Evolutionary conservation across 1,140 invertebrate species (phyloP).

Genomic region (Dreissena rostriformis): DNA sequence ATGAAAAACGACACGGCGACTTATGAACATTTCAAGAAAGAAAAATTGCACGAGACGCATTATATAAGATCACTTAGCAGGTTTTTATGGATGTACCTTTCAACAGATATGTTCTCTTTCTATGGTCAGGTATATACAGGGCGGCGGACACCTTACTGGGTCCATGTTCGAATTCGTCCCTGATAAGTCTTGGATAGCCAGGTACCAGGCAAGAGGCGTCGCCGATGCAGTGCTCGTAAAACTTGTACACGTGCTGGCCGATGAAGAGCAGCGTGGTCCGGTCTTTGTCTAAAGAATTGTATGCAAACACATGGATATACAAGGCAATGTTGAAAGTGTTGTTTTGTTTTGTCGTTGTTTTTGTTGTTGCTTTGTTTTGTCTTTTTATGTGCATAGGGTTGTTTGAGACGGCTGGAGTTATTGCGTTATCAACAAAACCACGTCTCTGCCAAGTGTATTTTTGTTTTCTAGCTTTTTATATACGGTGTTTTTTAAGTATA

Average conservation of each 20-base stretch:
- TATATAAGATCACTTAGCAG: no score
- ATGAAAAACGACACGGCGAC: no score
- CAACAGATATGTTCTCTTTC: slow-evolving; percentile 32
- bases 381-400: not conserved
- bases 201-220: not conserved
- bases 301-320: not conserved
- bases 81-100: not conserved
- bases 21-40: no score
- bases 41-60: no score
- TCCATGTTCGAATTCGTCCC: slow-evolving; percentile 1
- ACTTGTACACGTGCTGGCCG: not conserved
- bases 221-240: not conserved
- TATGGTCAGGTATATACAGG: slow-evolving; percentile 5
- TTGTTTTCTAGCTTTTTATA: not conserved
- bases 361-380: not conserved
- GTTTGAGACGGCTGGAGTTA: not conserved
- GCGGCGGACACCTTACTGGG: slow-evolving; percentile 18
- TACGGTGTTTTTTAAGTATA: no score
- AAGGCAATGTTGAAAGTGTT: not conserved
- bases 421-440: not conserved
- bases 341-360: no score
- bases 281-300: not conserved
- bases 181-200: slow-evolving; percentile 9
- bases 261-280: not conserved
- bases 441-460: not conserved